Evolutionary conservation across 92 coral and sea anemone genomes (phyloP).

Genomic region (Bergia sp.): DNA sequence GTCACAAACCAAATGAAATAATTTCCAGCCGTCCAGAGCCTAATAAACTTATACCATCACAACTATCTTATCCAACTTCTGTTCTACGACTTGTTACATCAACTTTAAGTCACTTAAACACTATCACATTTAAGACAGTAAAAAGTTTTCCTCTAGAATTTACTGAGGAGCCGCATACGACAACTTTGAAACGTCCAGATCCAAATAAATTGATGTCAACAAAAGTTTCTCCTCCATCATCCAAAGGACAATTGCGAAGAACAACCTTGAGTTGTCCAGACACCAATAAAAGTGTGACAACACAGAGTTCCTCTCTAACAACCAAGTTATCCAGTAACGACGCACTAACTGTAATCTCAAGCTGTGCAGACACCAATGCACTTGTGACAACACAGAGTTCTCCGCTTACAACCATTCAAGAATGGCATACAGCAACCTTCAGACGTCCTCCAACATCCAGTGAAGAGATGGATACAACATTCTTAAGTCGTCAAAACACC

Average conservation of each 20-base stretch:
- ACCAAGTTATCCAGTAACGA: too few relatives aligned
- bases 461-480: background rate
- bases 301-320: background rate
- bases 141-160: background rate
- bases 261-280: too few relatives aligned
- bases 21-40: too few relatives aligned
- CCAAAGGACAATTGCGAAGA: background rate
- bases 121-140: background rate
- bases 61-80: too few relatives aligned
- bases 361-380: too few relatives aligned
- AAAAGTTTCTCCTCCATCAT: background rate
- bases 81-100: too few relatives aligned
- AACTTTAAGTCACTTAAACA: background rate
- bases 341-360: too few relatives aligned
- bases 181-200: background rate
- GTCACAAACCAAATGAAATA: too few relatives aligned
- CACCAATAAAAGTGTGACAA: background rate
- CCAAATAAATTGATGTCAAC: background rate
- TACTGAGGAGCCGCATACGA: background rate
- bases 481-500: too few relatives aligned
- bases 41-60: too few relatives aligned
- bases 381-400: background rate
- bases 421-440: background rate
- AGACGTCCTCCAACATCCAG: background rate
- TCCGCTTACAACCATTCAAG: background rate